phyloP scores from a whole-genome alignment of 2,113 vertebrate species.

The Cryptotis parvus region DNA sequence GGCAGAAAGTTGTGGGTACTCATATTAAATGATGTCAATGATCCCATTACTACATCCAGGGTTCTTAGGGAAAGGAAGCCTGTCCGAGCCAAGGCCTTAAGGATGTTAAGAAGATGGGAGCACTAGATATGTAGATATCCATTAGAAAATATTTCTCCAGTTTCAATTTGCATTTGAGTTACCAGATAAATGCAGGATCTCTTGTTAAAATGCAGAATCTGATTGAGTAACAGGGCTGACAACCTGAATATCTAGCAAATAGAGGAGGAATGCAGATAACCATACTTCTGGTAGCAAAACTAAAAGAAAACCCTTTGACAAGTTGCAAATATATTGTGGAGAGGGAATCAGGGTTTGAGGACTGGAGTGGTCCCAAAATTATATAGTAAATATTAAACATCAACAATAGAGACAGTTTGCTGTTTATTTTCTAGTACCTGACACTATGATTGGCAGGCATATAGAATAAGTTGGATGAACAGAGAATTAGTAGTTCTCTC shows the following conservation, averaged over 20 bases:
- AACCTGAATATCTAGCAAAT: background rate
- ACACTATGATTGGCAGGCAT: background rate
- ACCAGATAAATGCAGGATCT: background rate
- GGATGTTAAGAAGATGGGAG: background rate
- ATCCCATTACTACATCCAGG: background rate
- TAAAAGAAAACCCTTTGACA: background rate
- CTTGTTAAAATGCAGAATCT: background rate
- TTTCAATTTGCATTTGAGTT: background rate
- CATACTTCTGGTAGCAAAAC: background rate
- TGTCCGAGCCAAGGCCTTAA: background rate
- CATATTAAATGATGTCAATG: background rate
- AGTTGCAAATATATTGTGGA: background rate
- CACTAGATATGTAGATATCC: background rate
- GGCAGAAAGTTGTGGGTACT: background rate
- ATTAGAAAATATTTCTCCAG: background rate
- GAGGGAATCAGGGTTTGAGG: accelerated
- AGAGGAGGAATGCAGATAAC: background rate
- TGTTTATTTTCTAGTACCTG: background rate
- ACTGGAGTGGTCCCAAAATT: background rate
- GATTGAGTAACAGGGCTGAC: background rate
- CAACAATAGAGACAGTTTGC: background rate
- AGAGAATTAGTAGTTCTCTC: background rate
- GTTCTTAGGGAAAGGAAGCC: background rate
- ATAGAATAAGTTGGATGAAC: background rate
- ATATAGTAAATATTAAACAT: background rate